Percentiles rank a stretch among this genome's conserved stretches.
These are phyloP conservation scores for Myotis vivesi DNA, from an alignment of 2,797 vertebrate genomes.

Conservation along the genomic window DNA sequence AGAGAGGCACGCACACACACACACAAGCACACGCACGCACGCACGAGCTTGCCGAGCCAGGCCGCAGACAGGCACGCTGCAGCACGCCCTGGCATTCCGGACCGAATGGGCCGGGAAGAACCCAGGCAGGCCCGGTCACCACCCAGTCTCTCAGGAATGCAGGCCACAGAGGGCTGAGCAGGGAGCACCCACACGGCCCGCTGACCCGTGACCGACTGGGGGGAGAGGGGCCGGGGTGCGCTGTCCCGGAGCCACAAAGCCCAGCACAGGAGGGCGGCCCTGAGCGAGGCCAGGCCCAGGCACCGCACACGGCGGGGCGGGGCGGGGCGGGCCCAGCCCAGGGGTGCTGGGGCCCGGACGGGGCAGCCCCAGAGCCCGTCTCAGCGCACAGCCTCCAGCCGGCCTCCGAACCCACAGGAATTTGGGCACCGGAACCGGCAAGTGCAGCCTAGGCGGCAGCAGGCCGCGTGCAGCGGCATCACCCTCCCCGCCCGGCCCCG, in stretches of 20 bases:
- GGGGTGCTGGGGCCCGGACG: no score
- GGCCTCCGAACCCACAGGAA: slow-evolving; percentile 38
- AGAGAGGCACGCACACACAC: no score
- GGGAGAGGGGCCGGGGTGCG: fast-evolving
- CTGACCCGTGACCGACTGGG: not conserved
- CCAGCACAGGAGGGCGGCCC: not conserved
- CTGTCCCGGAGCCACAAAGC: no score
- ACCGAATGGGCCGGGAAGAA: not conserved
- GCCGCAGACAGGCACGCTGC: not conserved
- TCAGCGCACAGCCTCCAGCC: not conserved
- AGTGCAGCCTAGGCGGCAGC: not conserved
- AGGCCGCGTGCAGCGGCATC: not conserved
- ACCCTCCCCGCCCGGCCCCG: not conserved
- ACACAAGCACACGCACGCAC: no score
- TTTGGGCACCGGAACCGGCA: not conserved
- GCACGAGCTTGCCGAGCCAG: not conserved
- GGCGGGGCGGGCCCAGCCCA: no score
- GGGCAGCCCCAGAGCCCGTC: no score
- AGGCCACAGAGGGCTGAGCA: not conserved
- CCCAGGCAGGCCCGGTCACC: not conserved
- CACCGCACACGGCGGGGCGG: fast-evolving
- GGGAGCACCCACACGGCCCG: fast-evolving
- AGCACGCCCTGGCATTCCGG: slow-evolving; percentile 31
- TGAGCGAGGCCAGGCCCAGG: not conserved
- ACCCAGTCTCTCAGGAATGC: not conserved